phyloP scores from a whole-genome alignment of 2,888 invertebrate species.

The Drosophila recens region DNA sequence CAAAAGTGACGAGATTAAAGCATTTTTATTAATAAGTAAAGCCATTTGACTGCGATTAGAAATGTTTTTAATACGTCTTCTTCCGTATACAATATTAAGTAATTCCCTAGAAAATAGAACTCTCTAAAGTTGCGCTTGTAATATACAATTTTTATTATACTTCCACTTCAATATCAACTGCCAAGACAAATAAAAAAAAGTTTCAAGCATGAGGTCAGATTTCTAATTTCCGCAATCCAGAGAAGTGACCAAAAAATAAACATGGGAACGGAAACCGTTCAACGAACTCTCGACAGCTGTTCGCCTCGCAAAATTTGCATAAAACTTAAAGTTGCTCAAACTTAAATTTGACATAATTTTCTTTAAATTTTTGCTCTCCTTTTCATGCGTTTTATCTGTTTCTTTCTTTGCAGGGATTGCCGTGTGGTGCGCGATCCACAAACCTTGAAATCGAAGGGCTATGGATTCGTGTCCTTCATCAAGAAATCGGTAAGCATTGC shows the following conservation, averaged over 20 bases:
- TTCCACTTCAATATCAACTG: background rate
- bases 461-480: slow-evolving; percentile 99
- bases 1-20: slow-evolving; percentile 47
- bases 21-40: slow-evolving; percentile 18
- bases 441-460: slow-evolving; percentile 99
- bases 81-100: background rate
- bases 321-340: slow-evolving; percentile 53
- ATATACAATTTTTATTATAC: too few relatives aligned
- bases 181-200: slow-evolving; percentile 58
- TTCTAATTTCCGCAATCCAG: slow-evolving; percentile 64
- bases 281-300: slow-evolving; percentile 40
- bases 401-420: slow-evolving; percentile 92
- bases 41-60: slow-evolving; percentile 25
- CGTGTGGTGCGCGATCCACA: slow-evolving; percentile 99
- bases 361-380: background rate
- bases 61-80: slow-evolving; percentile 9
- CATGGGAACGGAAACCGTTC: slow-evolving; percentile 40
- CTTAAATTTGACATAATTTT: slow-evolving; percentile 25
- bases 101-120: background rate
- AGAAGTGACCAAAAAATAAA: slow-evolving; percentile 29
- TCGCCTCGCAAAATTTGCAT: slow-evolving; percentile 61
- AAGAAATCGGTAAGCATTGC: slow-evolving; percentile 95
- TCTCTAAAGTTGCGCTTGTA: background rate
- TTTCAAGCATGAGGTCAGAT: slow-evolving; percentile 66
- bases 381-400: background rate